Base-by-base conservation (phyloP, 2,888 invertebrate genomes). In the Pheosia tremula region DNA sequence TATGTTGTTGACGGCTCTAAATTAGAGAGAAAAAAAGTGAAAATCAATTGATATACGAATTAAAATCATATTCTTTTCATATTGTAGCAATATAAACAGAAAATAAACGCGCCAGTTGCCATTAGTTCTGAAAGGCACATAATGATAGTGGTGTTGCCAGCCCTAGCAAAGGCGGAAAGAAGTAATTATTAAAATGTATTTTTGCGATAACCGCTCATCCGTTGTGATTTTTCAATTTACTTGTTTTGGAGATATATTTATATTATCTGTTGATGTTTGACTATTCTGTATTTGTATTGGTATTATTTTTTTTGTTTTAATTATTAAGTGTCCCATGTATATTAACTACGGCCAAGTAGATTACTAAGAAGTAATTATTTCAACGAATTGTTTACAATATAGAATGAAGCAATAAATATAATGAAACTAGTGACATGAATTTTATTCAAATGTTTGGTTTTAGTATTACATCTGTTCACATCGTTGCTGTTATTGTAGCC, bases 321-420 rank as follows among this genome's bases (percentile, higher is more conserved):
- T 82, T 79, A 77, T 75, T 85, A 85, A 83, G 81, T 79, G 78
- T 82, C 79, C 76, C 80, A 80, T 85, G 82, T 86, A 85, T 85
- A 84, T 80, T 84, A 50, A 82, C 78, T 81, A 82, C 77, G 85
- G 83, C 82, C 83, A 79, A 85, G 82, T 86, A 84, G 81, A 74
- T 82, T 74, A 79, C 71, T 82, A 82, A 79, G 75, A 74, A 77
- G 78, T 81, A 80, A 87, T 24, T 79, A 81, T 84, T 84, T 90
- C 89, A 91, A 91, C 91, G 91, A 93, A 91, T 86, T 88, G 90
- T 92, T 91, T 91, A 89, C 87, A 87, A 86, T 84, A 77, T 88
- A 89, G 86, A 85, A 85, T 77, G 83, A 85, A 90, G 90, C 90
- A 93, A 91, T 91, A 90, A 91, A 88, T 85, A 75, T 56, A 85